Evolutionary conservation across 2,888 invertebrate genomes (phyloP).

Genomic region (Platycnemis pennipes): DNA sequence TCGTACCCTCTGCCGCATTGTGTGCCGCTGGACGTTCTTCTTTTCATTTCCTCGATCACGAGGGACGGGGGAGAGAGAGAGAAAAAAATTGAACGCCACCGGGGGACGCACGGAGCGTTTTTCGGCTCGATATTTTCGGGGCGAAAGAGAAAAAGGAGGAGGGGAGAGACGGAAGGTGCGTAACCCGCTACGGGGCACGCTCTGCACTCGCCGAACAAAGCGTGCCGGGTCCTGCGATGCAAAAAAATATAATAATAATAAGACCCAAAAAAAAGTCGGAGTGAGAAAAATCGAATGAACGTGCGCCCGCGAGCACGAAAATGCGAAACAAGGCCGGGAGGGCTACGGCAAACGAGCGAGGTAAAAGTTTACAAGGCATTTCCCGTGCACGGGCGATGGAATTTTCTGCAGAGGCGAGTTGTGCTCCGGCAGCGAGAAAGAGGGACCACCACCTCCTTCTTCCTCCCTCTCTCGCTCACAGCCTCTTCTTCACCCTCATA

Average conservation of each 20-base stretch:
- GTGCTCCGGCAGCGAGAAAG: background rate
- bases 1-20: background rate
- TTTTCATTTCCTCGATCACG: too few species aligned
- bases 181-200: background rate
- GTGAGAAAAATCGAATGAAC: too few species aligned
- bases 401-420: slow-evolving; percentile 58
- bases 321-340: background rate
- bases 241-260: background rate
- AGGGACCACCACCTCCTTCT: background rate
- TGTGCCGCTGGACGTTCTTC: background rate
- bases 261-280: background rate
- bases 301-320: background rate
- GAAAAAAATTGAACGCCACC: background rate
- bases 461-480: background rate
- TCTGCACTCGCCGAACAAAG: background rate
- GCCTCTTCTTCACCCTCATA: background rate
- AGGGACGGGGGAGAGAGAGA: background rate
- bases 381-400: background rate
- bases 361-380: too few species aligned
- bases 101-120: background rate
- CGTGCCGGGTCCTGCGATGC: background rate
- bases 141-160: background rate
- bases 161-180: too few species aligned
- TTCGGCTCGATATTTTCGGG: background rate
- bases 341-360: too few species aligned